Conservation (phyloP, 1,140 invertebrate species). For the Diorhabda carinulata region DNA sequence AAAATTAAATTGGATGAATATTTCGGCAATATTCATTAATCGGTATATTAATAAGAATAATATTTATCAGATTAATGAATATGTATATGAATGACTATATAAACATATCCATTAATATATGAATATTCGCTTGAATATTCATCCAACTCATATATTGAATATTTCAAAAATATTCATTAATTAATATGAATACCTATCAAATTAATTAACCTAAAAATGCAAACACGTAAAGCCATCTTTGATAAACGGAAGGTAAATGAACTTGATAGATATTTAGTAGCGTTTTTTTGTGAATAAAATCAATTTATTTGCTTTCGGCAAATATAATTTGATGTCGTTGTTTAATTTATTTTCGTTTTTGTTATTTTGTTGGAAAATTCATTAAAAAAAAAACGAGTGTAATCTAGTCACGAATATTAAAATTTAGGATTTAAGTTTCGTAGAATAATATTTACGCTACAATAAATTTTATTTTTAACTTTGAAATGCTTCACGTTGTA, state of each 20-base stretch:
- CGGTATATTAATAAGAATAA: too few species aligned
- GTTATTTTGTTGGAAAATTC: constrained; percentile 23
- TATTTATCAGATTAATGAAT: background rate
- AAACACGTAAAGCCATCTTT: constrained; percentile 35
- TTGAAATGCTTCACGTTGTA: constrained; percentile 4
- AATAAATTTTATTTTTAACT: constrained; percentile 1
- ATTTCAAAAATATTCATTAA: constrained; percentile 28
- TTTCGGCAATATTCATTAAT: constrained; percentile 3
- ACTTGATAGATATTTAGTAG: constrained; percentile 28
- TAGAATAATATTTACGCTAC: background rate
- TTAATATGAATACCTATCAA: constrained; percentile 12
- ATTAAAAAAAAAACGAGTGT: constrained; percentile 27
- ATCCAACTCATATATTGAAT: constrained; percentile 6
- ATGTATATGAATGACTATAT: background rate
- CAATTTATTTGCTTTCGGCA: constrained; percentile 5
- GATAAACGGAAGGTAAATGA: constrained; percentile 19
- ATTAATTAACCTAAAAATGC: constrained; percentile 29
- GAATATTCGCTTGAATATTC: too few species aligned
- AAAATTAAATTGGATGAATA: background rate
- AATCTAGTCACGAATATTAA: constrained; percentile 29
- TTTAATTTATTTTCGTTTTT: background rate
- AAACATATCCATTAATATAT: background rate
- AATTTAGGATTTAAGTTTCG: background rate
- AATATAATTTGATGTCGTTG: constrained; percentile 19
- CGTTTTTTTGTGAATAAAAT: constrained; percentile 10